A percentile compares a stretch with the other conserved stretches of the same genome.
phyloP scores from a whole-genome alignment of 2,113 vertebrate genomes.

The Chloroceryle aenea region DNA sequence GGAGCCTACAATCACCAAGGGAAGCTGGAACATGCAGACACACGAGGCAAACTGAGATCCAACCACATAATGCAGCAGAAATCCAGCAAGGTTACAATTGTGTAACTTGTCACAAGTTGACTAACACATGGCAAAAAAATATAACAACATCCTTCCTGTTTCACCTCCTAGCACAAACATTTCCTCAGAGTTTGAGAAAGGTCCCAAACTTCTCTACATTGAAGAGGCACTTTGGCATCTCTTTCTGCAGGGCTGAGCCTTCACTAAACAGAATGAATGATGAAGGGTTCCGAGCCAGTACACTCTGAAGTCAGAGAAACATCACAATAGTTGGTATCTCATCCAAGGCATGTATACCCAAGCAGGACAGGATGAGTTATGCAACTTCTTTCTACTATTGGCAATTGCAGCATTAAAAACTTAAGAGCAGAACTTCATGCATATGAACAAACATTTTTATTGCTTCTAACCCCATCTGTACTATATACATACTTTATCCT shows the following conservation, averaged over 20 bases:
- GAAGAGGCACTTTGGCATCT: neutral
- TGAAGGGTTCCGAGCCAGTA: neutral
- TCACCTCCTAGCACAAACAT: neutral
- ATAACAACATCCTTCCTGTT: neutral
- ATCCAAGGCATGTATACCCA: neutral
- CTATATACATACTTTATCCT: neutral
- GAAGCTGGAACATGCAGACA: neutral
- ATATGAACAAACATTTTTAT: neutral
- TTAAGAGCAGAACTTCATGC: rapidly evolving
- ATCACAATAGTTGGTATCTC: neutral
- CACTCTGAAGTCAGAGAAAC: neutral
- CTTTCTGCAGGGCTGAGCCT: neutral
- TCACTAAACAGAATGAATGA: neutral
- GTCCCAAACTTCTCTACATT: neutral
- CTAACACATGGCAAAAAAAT: neutral
- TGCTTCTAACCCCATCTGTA: neutral
- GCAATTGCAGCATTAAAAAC: neutral
- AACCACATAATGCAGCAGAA: neutral
- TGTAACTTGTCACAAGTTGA: neutral
- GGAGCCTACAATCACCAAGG: neutral
- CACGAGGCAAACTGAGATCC: neutral
- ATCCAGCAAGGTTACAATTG: neutral
- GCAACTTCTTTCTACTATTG: neutral
- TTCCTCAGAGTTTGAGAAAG: neutral
- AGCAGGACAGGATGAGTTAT: neutral